These are phyloP conservation scores for Nestor notabilis DNA, from an alignment of 2,113 vertebrate species.

Conservation along the genomic window DNA sequence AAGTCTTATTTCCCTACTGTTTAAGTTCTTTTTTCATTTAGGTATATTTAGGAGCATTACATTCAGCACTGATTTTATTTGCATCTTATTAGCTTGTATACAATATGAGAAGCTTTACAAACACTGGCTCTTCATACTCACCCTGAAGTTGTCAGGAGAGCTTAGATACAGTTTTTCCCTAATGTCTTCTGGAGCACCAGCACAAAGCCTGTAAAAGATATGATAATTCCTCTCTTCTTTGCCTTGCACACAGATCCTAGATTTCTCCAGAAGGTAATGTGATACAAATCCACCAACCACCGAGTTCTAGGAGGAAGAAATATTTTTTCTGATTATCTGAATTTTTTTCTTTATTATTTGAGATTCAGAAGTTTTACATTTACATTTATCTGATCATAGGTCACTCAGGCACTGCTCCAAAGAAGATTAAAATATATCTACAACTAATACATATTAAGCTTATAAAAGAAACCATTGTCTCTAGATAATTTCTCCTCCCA, in stretches of 20 bases:
- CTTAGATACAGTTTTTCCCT: slow-evolving; percentile 88
- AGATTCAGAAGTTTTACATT: neutral
- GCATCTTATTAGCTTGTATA: neutral
- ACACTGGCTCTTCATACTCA: slow-evolving; percentile 69
- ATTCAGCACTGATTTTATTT: neutral
- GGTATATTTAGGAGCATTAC: neutral
- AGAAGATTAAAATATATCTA: neutral
- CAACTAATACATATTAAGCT: neutral
- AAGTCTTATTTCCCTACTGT: neutral
- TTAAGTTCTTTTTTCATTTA: neutral
- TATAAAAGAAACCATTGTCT: neutral
- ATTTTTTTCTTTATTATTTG: neutral
- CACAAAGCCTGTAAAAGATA: slow-evolving; percentile 96
- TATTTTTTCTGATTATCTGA: neutral
- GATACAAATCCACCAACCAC: slow-evolving; percentile 98
- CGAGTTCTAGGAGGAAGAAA: slow-evolving; percentile 79
- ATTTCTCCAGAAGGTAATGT: slow-evolving; percentile 98
- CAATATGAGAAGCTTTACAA: neutral
- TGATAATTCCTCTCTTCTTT: slow-evolving; percentile 97
- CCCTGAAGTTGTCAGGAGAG: slow-evolving; percentile 93
- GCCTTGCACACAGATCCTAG: slow-evolving; percentile 94
- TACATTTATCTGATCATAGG: neutral
- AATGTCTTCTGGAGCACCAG: slow-evolving; percentile 93
- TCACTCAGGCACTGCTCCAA: neutral
- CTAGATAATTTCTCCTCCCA: neutral